Base-by-base conservation (phyloP, 2,113 vertebrate genomes). In the Neogale vison region DNA sequence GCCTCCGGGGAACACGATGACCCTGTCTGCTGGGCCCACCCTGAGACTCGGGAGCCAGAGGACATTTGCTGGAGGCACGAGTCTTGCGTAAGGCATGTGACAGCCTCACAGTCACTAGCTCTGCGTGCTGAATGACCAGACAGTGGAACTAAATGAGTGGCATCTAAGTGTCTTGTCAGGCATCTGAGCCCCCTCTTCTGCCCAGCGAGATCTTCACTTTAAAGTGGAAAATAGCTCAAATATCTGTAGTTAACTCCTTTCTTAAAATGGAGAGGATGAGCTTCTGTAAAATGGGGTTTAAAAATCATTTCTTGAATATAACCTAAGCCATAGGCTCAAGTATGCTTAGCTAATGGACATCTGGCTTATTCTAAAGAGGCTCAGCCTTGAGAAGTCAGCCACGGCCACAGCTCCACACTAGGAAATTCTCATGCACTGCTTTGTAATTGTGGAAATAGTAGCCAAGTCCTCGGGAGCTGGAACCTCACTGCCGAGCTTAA, bases 41-140 rank as follows among this genome's bases (percentile, higher is more conserved):
- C 14, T 90, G 63, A 55, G 90, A 96, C 94, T 97, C 89, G 15
- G 39, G 90, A 76, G 89, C 87, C 80, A 69, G 92, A 96, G 36
- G 23, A 97, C 85, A 59, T 96, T 72, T 97, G 84, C 79, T 82
- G 80, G 81, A 52, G 80, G 67, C 88, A 74, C 1, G 0, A 26
- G 81, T 94, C 98, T 90, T 1, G 0, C 82, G 55, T 2, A 52
- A 39, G 47, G 34, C 50, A 23, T 13, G 0, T 7, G 17, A 11
- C 36, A 86, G 21, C 17, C 85, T 86, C 47, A 57, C 34, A 67
- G 5, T 18, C 63, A 29, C 11, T 45, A 77, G 11, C 47, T 76
- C 55, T 71, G 4, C 20, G 55, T 79, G 65, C 65, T 36, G 57
- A 96, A 11, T 13, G 55, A 59, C 0, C 17, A 95, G 65, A 55